Evolutionary conservation across 2,797 vertebrate species (phyloP), one percentile per base, ranked within the genome.

Genomic region (Petrocephalus sullivani): DNA sequence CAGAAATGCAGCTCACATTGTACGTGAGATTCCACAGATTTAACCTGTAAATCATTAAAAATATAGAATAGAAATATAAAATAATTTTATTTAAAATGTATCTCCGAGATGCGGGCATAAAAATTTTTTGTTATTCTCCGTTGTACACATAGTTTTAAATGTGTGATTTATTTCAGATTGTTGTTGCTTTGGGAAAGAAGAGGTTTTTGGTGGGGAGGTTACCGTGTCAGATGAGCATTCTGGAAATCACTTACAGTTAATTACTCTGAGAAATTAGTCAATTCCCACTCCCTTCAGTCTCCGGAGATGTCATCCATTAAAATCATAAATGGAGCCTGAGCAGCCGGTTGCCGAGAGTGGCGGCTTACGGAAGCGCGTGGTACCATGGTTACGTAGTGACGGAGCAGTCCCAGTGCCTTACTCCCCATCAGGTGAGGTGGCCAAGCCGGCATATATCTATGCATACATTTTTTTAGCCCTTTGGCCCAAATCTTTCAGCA

Each of bases 231-330:
- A 41, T 49, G 71, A 78, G 71, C 71, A 78, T 78, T 78, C 71
- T 78, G 71, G 41, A 78, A 78, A 78, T 78, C 71, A 78, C 71
- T 78, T 78, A 78, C 71, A 78, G 37, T 78, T 78, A 78, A 78
- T 78, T 78, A 78, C 71, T 78, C 71, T 78, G 71, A 78, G 71
- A 78, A 78, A 78, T 78, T 41, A 41, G 33, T 49, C 71, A 78
- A 41, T 41, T 78, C 37, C 71, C 37, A 78, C 37, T 16, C 14
- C 37, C 37, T 78, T 46, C 71, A 46, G 46, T 78, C 71, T 78
- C 37, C 71, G 46, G 71, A 78, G 71, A 78, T n/a, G 71, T 19
- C 71, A 78, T 78, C 71, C 71, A 78, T 78, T 78, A 78, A 78
- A 49, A 78, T 78, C 37, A 41, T 78, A 78, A 78, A 78, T 46